A percentile compares a stretch with the other conserved stretches of the same genome.
Conservation (phyloP, 2,888 invertebrate species). For the Acanthosepion esculentum region DNA sequence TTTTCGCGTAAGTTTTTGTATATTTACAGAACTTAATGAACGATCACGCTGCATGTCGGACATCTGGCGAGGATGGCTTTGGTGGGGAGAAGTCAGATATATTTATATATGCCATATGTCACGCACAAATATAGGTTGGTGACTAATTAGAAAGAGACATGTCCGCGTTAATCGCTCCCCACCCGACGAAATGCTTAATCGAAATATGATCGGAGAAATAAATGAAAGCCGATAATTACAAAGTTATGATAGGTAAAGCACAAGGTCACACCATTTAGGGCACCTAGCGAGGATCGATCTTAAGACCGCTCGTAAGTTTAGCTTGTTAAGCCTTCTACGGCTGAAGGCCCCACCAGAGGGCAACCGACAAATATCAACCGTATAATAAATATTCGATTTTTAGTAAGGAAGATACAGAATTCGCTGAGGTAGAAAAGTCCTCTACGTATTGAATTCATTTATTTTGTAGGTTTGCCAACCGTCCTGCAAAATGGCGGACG, state of each 20-base stretch:
- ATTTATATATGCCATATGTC: slow-evolving; percentile 2
- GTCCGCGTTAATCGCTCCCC: background rate
- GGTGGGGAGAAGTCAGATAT: background rate
- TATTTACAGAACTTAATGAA: background rate
- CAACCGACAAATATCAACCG: too few relatives aligned
- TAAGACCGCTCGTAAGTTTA: background rate
- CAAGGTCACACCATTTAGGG: background rate
- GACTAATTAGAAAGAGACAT: background rate
- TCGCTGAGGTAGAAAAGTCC: too few relatives aligned
- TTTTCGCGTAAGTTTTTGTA: background rate
- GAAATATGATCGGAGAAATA: background rate
- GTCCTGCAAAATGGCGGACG: too few relatives aligned
- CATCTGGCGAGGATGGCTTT: background rate
- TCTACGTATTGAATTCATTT: too few relatives aligned
- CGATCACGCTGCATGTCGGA: background rate
- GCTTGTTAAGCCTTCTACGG: too few relatives aligned
- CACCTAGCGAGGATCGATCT: background rate
- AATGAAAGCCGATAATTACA: background rate
- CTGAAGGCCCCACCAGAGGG: too few relatives aligned
- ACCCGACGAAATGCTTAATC: background rate
- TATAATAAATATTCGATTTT: too few relatives aligned
- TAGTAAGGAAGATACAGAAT: too few relatives aligned
- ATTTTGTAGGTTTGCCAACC: too few relatives aligned
- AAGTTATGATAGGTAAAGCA: background rate
- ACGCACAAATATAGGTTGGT: slow-evolving; percentile 33